Evolutionary conservation across 2,113 vertebrate species (phyloP).

Genomic region (Elephas maximus): DNA sequence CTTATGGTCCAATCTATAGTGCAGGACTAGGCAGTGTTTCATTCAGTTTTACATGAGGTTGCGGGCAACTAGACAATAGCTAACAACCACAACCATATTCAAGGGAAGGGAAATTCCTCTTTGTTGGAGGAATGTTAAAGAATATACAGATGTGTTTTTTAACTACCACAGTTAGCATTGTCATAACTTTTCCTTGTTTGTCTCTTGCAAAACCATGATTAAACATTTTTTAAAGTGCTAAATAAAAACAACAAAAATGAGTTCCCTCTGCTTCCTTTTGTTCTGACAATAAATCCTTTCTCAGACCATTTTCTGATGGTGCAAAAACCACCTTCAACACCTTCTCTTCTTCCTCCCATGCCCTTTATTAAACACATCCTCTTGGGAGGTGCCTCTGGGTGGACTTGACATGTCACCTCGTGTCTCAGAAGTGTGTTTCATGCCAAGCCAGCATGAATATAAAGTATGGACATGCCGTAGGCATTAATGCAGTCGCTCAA

Average conservation of each 20-base stretch:
- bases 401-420: not conserved
- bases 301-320: not conserved
- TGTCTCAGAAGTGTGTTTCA: not conserved
- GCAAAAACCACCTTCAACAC: not conserved
- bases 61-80: no score
- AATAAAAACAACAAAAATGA: not conserved
- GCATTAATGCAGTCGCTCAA: not conserved
- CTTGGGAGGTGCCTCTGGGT: not conserved
- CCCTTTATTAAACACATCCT: not conserved
- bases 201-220: slow-evolving; percentile 11
- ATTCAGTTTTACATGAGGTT: no score
- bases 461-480: rapidly evolving
- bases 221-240: not conserved
- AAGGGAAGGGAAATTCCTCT: not conserved
- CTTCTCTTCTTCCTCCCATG: not conserved
- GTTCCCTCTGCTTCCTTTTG: not conserved
- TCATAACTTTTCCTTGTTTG: not conserved
- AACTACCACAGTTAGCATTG: not conserved
- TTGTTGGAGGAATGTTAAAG: not conserved
- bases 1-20: no score
- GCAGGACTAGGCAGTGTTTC: no score
- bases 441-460: rapidly evolving
- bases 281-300: not conserved
- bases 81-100: no score
- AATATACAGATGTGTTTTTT: not conserved